Conservation (phyloP, 1,140 invertebrate species). For the Linepithema humile region DNA sequence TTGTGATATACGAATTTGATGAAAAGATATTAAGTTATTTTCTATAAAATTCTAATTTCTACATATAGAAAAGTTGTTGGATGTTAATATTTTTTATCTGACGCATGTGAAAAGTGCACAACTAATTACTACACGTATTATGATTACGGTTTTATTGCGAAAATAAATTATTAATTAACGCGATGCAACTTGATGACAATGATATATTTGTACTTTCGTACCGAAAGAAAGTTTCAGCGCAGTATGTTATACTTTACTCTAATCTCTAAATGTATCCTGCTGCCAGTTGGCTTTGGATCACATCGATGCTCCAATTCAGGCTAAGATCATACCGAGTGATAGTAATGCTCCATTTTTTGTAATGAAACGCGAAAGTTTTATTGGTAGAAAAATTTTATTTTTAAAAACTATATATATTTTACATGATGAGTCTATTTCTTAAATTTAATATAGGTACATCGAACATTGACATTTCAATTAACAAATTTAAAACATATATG, state of each 20-base stretch:
- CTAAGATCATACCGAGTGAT: slow-evolving; percentile 15
- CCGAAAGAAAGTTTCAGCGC: slow-evolving; percentile 31
- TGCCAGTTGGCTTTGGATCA: slow-evolving; percentile 39
- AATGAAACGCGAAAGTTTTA: not conserved
- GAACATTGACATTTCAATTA: no score
- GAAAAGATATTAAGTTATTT: not conserved
- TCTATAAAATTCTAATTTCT: not conserved
- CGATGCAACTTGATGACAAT: slow-evolving; percentile 7
- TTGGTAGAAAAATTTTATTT: slow-evolving; percentile 4
- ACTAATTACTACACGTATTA: not conserved
- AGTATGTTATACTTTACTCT: not conserved
- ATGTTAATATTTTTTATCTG: not conserved
- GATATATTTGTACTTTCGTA: slow-evolving; percentile 47
- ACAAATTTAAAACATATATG: no score
- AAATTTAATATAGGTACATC: no score
- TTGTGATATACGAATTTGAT: not conserved
- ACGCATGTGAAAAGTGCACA: not conserved
- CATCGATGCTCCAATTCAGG: slow-evolving; percentile 8
- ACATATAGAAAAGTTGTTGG: not conserved
- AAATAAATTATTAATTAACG: slow-evolving; percentile 39
- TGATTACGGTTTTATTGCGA: not conserved
- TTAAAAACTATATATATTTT: not conserved
- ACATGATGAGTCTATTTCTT: no score
- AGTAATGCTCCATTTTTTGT: slow-evolving; percentile 35
- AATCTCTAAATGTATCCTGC: slow-evolving; percentile 40